Base-by-base conservation (phyloP, 1,140 invertebrate genomes). In the Hyphantria cunea region DNA sequence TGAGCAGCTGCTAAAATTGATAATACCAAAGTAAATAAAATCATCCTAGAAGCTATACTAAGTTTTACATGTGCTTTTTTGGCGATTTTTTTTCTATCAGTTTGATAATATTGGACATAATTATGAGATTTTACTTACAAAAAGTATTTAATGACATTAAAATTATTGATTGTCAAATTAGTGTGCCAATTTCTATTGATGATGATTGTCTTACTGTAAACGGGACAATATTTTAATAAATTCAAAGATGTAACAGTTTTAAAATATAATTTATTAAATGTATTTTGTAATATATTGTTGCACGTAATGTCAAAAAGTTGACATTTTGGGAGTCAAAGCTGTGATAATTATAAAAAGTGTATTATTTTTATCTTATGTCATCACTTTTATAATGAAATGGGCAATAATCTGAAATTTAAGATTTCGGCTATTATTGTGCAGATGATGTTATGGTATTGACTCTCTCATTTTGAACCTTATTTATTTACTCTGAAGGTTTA, bases 341-440 rank as follows among this genome's bases (percentile, higher is more conserved):
- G 82, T 83, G 80, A 83, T 85, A 83, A 25, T 76, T 58, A 65
- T 66, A 52, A 70, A 61, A 78, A 73, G 78, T 71, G 34, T 51
- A 44, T 59, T n/a, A n/a, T n/a, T n/a, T 59, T 60, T n/a, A 53
- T 44, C 50, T n/a, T 51, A 17, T 42, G 47, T 50, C 56, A 60
- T 51, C 47, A 60, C 41, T 50, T 50, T 51, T 41, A 41, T 5
- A 56, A 59, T 49, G 33, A 25, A 37, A 42, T 32, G 48, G 45
- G 48, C 55, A 58, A 49, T 60, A 60, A 59, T 49, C 44, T 56
- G 34, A 32, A 32, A 31, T 50, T 41, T 32, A 58, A 25, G 44
- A 47, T 25, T 25, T 25, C 17, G 17, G 17, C 5, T 3, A 25
- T 25, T 25, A 25, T 25, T 25, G 17, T 25, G 17, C 17, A 25